Evolutionary conservation across 64 coral and sea anemone genomes (phyloP).

Genomic region (Porites australiensis): DNA sequence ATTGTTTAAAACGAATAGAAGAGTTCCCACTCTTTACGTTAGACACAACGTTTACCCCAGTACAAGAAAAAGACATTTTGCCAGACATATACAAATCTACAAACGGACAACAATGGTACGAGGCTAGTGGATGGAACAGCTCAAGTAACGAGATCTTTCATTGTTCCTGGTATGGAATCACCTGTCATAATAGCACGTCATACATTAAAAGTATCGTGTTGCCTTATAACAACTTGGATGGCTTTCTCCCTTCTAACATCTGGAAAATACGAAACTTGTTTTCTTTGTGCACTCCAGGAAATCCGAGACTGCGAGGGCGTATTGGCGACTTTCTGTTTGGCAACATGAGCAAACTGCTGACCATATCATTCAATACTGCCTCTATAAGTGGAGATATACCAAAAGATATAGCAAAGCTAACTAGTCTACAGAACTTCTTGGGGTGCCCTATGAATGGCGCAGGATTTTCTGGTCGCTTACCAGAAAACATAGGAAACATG

Average conservation of each 20-base stretch:
- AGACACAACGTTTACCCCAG: neutral
- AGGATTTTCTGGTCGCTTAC: neutral
- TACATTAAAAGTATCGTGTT: constrained; percentile 6
- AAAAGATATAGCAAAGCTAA: neutral
- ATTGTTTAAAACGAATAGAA: neutral
- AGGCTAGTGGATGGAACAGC: constrained; percentile 16
- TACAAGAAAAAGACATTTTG: constrained; percentile 22
- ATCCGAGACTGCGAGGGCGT: neutral
- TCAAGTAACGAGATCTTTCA: neutral
- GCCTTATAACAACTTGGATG: constrained; percentile 26
- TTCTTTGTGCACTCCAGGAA: neutral
- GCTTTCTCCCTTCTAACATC: constrained; percentile 1
- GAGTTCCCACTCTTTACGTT: neutral
- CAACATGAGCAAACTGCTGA: constrained; percentile 11
- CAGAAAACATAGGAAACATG: constrained; percentile 14
- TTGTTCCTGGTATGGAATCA: constrained; percentile 30
- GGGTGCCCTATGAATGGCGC: neutral
- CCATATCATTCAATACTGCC: neutral
- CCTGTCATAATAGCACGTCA: neutral
- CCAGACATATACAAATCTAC: constrained; percentile 24
- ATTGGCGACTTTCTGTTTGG: constrained; percentile 32
- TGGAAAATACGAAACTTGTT: constrained; percentile 21
- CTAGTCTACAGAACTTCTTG: neutral
- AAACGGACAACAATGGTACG: constrained; percentile 44
- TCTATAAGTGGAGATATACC: constrained; percentile 11